Evolutionary conservation across 2,113 vertebrate genomes (phyloP).

Genomic region (Gymnorhina tibicen): DNA sequence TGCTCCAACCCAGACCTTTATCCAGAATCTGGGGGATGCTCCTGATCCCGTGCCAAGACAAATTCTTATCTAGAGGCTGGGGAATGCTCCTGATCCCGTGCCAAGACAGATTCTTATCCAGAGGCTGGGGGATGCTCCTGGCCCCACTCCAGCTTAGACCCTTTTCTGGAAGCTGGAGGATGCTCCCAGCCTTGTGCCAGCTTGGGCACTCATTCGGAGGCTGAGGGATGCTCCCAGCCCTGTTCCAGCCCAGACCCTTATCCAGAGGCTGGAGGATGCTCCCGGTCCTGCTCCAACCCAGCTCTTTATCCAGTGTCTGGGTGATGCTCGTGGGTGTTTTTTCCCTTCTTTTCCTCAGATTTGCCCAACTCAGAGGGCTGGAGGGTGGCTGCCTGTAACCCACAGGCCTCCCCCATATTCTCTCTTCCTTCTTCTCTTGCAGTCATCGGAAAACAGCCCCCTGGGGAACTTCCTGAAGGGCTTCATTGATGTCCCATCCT

Average conservation of each 20-base stretch:
- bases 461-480: constrained; percentile 94
- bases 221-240: background rate
- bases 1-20: background rate
- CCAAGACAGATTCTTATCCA: too few species aligned
- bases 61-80: background rate
- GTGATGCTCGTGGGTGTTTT: background rate
- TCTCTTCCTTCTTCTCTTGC: background rate
- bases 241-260: accelerated
- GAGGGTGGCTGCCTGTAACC: background rate
- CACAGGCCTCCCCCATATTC: background rate
- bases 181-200: background rate
- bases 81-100: background rate
- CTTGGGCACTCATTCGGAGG: background rate
- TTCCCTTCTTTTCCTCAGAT: background rate
- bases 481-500: constrained; percentile 92
- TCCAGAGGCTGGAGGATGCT: background rate
- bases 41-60: background rate
- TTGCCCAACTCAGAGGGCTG: accelerated
- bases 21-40: background rate
- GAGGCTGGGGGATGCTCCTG: background rate
- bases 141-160: background rate
- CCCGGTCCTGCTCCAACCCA: accelerated
- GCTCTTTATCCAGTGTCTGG: too few species aligned
- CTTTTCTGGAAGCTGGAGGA: background rate
- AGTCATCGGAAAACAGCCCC: constrained; percentile 94